A percentile compares a stretch with the other conserved stretches of the same genome.
These are phyloP conservation scores for Bothrops jararaca DNA, from an alignment of 2,113 vertebrate genomes.

Conservation along the genomic window DNA sequence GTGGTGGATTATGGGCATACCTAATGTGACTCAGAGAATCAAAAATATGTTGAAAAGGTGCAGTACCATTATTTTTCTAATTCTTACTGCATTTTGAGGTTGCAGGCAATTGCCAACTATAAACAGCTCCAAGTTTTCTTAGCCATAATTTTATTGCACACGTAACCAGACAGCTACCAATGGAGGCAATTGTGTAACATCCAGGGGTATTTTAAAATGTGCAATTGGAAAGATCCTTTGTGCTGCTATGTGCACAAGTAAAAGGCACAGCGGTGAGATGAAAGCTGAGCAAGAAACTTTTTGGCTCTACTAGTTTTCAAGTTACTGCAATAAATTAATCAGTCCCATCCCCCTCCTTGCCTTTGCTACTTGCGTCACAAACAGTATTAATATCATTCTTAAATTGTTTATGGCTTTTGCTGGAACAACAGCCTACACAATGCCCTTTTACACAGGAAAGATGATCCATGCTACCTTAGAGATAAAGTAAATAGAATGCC, in stretches of 20 bases:
- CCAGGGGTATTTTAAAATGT: slow-evolving; percentile 6
- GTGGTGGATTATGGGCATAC: neutral
- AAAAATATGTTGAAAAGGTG: neutral
- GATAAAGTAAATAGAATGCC: slow-evolving; percentile 29
- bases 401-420: slow-evolving; percentile 14
- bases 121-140: slow-evolving; percentile 14
- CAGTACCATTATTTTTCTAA: neutral
- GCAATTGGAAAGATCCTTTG: slow-evolving; percentile 4
- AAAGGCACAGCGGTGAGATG: neutral
- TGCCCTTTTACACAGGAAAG: slow-evolving; percentile 18
- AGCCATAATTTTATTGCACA: neutral
- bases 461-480: slow-evolving; percentile 23
- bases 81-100: neutral
- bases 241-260: neutral
- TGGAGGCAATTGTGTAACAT: neutral
- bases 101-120: neutral
- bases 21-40: neutral
- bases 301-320: rapidly evolving
- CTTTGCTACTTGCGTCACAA: slow-evolving; percentile 17
- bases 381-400: slow-evolving; percentile 8
- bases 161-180: neutral
- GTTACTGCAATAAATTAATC: neutral
- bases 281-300: neutral
- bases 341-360: neutral
- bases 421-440: slow-evolving; percentile 9